phyloP scores from a whole-genome alignment of 2,888 invertebrate species.

The Latrodectus hesperus region DNA sequence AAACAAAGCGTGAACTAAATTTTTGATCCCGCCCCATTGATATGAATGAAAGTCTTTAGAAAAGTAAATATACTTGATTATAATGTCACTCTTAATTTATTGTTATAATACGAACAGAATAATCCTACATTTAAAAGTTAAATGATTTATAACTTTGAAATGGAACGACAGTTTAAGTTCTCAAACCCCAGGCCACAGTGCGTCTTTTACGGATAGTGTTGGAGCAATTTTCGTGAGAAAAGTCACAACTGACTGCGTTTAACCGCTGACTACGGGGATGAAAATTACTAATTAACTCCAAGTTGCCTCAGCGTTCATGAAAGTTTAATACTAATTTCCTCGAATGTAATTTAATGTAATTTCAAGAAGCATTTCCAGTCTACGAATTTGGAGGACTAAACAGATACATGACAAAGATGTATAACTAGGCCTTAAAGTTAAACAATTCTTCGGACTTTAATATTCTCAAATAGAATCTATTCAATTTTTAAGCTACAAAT shows the following conservation, averaged over 20 bases:
- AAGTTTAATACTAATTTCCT: background rate
- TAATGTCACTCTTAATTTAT: no score
- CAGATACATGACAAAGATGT: background rate
- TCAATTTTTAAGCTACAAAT: no score
- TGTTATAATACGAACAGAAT: no score
- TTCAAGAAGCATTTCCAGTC: background rate
- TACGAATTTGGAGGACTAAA: no score
- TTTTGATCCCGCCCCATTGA: no score
- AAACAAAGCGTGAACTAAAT: no score
- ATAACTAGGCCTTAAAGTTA: background rate
- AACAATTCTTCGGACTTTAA: background rate
- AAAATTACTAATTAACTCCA: background rate
- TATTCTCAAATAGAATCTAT: no score
- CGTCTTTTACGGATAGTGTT: background rate
- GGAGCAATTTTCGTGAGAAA: background rate
- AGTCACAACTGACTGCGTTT: conserved; percentile 2
- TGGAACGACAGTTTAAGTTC: no score
- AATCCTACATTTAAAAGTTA: no score
- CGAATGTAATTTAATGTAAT: conserved; percentile 5
- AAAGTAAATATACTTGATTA: no score
- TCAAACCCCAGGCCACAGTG: background rate
- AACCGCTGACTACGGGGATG: background rate
- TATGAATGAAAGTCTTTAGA: no score
- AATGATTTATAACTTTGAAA: no score
- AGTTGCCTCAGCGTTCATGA: background rate